A percentile compares a stretch with the other conserved stretches of the same genome.
These are phyloP conservation scores for Phrynocephalus versicolor DNA, from an alignment of 2,113 vertebrate genomes.

Conservation along the genomic window DNA sequence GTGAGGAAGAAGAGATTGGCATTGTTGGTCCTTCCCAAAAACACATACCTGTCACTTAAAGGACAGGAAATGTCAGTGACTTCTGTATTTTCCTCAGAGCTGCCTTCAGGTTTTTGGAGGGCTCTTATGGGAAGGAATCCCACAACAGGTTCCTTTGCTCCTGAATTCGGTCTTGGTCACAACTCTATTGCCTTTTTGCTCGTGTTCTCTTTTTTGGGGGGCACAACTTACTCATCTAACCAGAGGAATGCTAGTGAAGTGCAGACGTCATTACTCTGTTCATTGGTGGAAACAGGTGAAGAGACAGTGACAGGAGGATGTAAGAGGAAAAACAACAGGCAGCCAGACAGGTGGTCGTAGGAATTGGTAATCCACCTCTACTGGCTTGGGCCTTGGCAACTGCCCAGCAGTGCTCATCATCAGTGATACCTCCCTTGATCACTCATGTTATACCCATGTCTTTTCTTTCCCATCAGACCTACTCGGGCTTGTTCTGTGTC, in stretches of 20 bases:
- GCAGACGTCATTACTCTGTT: not conserved
- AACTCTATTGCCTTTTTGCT: not conserved
- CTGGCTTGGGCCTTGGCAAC: not conserved
- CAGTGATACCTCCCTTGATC: rapidly evolving
- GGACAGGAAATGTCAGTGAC: not conserved
- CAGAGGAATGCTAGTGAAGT: not conserved
- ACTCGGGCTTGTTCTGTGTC: constrained; percentile 94
- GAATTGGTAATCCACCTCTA: not conserved
- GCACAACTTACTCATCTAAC: not conserved
- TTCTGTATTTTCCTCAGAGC: not conserved
- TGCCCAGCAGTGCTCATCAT: not conserved
- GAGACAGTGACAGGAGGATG: not conserved
- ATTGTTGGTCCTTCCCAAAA: not conserved
- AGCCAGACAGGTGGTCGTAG: not conserved
- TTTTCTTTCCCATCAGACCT: constrained; percentile 77
- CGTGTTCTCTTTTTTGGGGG: not conserved
- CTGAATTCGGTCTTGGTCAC: not conserved
- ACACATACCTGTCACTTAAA: not conserved
- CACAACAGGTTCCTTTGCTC: not conserved
- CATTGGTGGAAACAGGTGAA: not conserved
- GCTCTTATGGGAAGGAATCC: not conserved
- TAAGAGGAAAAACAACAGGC: no score
- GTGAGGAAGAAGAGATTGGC: not conserved
- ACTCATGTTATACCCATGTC: rapidly evolving
- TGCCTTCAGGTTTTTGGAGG: not conserved